Conservation (phyloP, 2,888 invertebrate genomes). For the Rhogogaster chlorosoma region DNA sequence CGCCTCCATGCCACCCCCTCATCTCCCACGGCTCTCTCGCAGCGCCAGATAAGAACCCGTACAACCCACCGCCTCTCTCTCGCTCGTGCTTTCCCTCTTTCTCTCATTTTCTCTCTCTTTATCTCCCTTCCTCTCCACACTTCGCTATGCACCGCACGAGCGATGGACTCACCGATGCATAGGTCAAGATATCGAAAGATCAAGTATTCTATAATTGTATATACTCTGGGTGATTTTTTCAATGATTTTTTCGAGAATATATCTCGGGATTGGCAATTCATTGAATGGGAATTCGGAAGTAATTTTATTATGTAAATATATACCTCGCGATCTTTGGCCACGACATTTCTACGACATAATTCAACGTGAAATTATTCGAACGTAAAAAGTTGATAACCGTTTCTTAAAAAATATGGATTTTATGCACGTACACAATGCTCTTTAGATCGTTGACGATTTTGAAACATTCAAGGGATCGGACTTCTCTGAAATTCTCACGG, state of each 20-base stretch:
- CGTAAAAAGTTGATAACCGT: background rate
- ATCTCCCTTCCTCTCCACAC: constrained; percentile 49
- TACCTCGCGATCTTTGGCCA: too few species aligned
- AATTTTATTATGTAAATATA: background rate
- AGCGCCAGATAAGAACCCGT: constrained; percentile 48
- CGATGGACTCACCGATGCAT: constrained; percentile 38
- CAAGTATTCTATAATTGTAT: background rate
- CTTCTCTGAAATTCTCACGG: background rate
- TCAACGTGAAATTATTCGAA: background rate
- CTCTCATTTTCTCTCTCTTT: constrained; percentile 56
- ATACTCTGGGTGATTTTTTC: background rate
- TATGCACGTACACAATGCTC: background rate
- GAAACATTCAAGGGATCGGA: background rate
- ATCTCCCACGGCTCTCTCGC: constrained; percentile 43
- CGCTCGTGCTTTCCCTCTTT: constrained; percentile 57
- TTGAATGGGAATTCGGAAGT: background rate
- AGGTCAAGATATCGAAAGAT: constrained; percentile 44
- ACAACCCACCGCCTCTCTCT: constrained; percentile 55
- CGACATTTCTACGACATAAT: background rate
- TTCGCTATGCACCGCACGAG: constrained; percentile 28
- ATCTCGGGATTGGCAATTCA: background rate
- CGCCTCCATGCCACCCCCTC: constrained; percentile 68
- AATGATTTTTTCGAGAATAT: background rate
- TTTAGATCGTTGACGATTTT: background rate
- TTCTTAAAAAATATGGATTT: background rate